Base-by-base conservation (phyloP, 2,797 vertebrate genomes). In the Onychomys torridus region DNA sequence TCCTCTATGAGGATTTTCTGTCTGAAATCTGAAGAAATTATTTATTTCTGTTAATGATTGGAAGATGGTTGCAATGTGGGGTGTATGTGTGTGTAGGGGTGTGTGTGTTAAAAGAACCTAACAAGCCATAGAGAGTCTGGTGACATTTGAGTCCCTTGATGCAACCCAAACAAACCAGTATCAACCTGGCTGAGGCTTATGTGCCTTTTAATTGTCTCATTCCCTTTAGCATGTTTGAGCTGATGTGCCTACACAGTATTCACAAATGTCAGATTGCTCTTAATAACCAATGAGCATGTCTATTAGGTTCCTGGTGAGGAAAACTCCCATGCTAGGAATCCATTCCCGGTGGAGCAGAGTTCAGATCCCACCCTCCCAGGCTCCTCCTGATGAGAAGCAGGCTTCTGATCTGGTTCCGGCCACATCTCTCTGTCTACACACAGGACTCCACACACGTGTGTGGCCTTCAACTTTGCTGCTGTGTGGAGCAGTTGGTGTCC, bases 261-360 rank as follows among this genome's bases (percentile, higher is more conserved):
- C 6, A 73, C 67, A n/a, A 81, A 73, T 14, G 69, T 57, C 63
- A 76, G 46, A 12, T n/a, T 40, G 43, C 6, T 76, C 27, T 81
- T 43, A 37, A 78, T 46, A 67, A 37, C n/a, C 61, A n/a, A 12
- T 2, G 40, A 69, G 12, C 21, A n/a, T 21, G 29, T 89, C 52
- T 78, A 37, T 78, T 89, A 78, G 81, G 43, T 69, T 69, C 7
- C 27, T 67, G 8, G 9, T 49, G 81, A 67, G 8, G 10, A 14
- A 69, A 69, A 88, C 86, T 40, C 55, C 49, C 86, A 78, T 29
- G 17, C n/a, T 57, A 69, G 52, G 37, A 90, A 85, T 71, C 86
- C 63, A 76, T 46, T 19, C 19, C 78, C 37, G 34, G 82, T 7
- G 34, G 29, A 65, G 34, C 52, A 61, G 57, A 83, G 76, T 77